Conservation (phyloP, 2,797 vertebrate genomes). For the Gambusia yucatana region DNA sequence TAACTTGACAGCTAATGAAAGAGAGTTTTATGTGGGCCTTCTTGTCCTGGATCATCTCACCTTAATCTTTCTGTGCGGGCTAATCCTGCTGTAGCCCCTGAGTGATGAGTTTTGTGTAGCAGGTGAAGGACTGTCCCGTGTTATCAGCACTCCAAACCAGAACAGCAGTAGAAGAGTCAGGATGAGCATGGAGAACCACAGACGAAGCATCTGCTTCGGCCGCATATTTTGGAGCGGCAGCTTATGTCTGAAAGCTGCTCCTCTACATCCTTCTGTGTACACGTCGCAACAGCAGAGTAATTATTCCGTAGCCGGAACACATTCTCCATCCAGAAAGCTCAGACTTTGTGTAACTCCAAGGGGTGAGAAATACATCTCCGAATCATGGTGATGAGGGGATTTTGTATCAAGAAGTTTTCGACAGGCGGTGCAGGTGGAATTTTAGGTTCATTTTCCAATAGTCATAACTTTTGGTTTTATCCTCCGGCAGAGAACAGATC, state of each 20-base stretch:
- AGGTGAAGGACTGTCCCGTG: conserved; percentile 13
- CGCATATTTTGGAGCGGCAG: background rate
- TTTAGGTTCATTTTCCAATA: background rate
- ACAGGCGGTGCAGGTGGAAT: background rate
- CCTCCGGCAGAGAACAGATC: background rate
- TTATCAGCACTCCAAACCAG: conserved; percentile 72
- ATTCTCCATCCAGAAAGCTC: conserved; percentile 5
- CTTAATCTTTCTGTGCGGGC: conserved; percentile 44
- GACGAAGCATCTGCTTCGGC: conserved; percentile 49
- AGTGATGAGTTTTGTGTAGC: conserved; percentile 40
- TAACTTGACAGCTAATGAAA: background rate
- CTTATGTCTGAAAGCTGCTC: too few species aligned
- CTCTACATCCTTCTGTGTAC: background rate
- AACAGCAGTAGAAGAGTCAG: conserved; percentile 70
- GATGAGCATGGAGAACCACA: conserved; percentile 69
- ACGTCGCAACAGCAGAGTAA: background rate
- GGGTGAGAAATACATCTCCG: background rate
- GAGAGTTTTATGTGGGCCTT: background rate
- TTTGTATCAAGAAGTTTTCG: background rate
- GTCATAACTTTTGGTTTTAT: background rate
- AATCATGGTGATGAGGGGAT: background rate
- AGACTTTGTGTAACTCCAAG: conserved; percentile 25
- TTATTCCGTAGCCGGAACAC: background rate
- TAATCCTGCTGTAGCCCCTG: conserved; percentile 72
- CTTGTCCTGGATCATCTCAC: conserved; percentile 39